A percentile compares a stretch with the other conserved stretches of the same genome.
Conservation (phyloP, 1,140 invertebrate species). For the Aphis gossypii region DNA sequence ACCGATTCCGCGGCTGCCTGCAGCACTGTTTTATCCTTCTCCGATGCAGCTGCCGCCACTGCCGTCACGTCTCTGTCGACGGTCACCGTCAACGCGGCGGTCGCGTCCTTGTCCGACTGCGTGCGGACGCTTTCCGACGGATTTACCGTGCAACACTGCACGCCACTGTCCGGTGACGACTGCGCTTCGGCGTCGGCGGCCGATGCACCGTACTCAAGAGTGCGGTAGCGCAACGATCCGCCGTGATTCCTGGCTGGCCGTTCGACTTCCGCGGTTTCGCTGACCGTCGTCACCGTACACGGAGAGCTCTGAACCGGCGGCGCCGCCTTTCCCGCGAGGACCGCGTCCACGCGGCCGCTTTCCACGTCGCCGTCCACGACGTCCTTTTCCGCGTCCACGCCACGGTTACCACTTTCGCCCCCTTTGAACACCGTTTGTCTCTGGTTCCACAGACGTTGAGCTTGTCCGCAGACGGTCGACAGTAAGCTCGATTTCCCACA, state of each 20-base stretch:
- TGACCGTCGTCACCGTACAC: background rate
- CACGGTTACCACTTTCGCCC: background rate
- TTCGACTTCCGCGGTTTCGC: background rate
- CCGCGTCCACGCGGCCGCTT: background rate
- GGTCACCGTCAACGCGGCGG: background rate
- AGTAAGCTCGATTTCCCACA: background rate
- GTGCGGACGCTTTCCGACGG: background rate
- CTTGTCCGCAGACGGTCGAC: background rate
- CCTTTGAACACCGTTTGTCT: background rate
- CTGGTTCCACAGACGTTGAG: constrained; percentile 23
- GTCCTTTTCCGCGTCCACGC: background rate
- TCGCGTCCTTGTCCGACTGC: background rate
- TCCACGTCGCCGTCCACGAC: background rate
- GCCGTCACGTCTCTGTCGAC: background rate
- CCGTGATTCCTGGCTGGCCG: background rate
- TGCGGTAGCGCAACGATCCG: background rate
- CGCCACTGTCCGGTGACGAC: background rate
- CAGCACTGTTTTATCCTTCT: background rate
- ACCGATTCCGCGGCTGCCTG: background rate
- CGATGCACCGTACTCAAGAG: constrained; percentile 27
- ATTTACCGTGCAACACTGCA: background rate
- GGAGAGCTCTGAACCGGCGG: background rate
- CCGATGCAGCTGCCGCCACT: no score
- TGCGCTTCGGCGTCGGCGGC: background rate
- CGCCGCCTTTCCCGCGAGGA: background rate